Evolutionary conservation across 1,140 invertebrate species (phyloP).

Genomic region (Ditylenchus dipsaci): DNA sequence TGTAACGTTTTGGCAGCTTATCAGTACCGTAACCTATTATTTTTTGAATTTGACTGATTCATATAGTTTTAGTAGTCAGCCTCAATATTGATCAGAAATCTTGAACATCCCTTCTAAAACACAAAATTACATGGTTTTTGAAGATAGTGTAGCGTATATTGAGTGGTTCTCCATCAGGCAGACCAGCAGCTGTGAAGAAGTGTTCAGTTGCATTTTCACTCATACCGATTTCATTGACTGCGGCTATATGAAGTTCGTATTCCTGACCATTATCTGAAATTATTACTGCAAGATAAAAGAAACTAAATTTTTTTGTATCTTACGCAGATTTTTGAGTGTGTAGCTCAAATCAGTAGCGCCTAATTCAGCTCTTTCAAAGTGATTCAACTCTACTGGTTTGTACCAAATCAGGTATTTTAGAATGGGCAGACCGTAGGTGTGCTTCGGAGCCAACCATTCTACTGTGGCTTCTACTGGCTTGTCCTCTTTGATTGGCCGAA

Average conservation of each 20-base stretch:
- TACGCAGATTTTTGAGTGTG: slow-evolving; percentile 47
- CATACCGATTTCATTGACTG: slow-evolving; percentile 42
- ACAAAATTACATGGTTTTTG: slow-evolving; percentile 46
- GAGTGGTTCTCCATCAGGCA: slow-evolving; percentile 61
- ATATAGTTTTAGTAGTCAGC: too few species aligned
- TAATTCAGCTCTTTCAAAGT: slow-evolving; percentile 35
- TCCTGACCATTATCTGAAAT: slow-evolving; percentile 51
- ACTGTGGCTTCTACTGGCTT: slow-evolving; percentile 46
- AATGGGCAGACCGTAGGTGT: slow-evolving; percentile 36
- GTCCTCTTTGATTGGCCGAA: slow-evolving; percentile 43
- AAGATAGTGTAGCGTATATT: slow-evolving; percentile 61
- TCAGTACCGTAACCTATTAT: too few species aligned
- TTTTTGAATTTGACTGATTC: too few species aligned
- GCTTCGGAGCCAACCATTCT: slow-evolving; percentile 49
- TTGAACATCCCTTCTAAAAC: too few species aligned
- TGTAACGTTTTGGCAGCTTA: too few species aligned
- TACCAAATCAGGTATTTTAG: slow-evolving; percentile 50
- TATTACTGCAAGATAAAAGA: slow-evolving; percentile 10
- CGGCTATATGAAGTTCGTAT: slow-evolving; percentile 46
- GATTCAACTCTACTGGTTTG: slow-evolving; percentile 32
- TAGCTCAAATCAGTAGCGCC: slow-evolving; percentile 31
- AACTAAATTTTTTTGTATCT: slow-evolving; percentile 14
- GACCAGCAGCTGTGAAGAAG: slow-evolving; percentile 51
- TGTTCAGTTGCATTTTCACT: slow-evolving; percentile 52
- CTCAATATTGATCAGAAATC: too few species aligned